A percentile compares a stretch with the other conserved stretches of the same genome.
phyloP scores from a whole-genome alignment of 2,888 invertebrate genomes.

The Lepetodrilus schrolli region DNA sequence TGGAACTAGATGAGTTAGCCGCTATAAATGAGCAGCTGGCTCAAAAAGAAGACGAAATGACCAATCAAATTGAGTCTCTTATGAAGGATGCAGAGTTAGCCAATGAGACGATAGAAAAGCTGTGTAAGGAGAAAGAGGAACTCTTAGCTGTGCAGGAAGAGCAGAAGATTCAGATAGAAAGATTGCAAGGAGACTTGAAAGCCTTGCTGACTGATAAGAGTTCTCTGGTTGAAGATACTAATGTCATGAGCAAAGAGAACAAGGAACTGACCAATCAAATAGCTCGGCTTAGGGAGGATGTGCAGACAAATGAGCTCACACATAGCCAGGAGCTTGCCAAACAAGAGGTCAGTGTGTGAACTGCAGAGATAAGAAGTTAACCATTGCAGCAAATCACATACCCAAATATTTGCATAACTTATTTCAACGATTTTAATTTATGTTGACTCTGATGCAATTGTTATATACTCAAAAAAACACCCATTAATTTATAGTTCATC shows the following conservation, averaged over 20 bases:
- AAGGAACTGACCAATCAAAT: constrained; percentile 58
- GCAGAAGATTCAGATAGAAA: constrained; percentile 43
- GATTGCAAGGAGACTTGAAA: constrained; percentile 49
- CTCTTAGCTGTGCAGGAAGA: constrained; percentile 34
- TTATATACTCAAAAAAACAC: no score
- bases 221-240: constrained; percentile 36
- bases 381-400: no score
- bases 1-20: constrained; percentile 57
- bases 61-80: constrained; percentile 43
- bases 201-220: constrained; percentile 42
- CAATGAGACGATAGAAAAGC: constrained; percentile 40
- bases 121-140: constrained; percentile 40
- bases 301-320: constrained; percentile 39
- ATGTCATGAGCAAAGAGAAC: constrained; percentile 59
- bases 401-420: no score
- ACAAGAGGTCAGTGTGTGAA: constrained; percentile 61
- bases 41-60: constrained; percentile 56
- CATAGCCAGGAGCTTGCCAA: constrained; percentile 58
- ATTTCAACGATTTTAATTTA: no score
- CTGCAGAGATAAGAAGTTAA: no score
- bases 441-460: no score
- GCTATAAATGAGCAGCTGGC: constrained; percentile 54
- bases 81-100: constrained; percentile 41
- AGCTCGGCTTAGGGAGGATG: constrained; percentile 50
- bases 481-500: no score